Conservation (phyloP, 30 jellyfish, hydroid and myxozoan species). For the Nemopilema nomurai region DNA sequence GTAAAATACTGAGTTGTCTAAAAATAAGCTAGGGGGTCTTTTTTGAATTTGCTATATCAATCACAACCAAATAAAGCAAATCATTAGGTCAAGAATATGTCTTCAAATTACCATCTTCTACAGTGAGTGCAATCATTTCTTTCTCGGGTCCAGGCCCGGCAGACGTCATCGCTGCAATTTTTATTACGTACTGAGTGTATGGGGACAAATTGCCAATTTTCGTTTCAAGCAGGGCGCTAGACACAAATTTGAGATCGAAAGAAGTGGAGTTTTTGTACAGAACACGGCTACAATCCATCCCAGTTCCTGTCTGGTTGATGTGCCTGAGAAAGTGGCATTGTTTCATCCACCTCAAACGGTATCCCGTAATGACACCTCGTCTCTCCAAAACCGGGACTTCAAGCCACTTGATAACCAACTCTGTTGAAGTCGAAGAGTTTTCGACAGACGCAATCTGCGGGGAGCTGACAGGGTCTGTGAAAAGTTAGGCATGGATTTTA, state of each 20-base stretch:
- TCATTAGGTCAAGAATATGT: neutral
- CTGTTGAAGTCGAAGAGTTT: slow-evolving; percentile 10
- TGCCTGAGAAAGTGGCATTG: slow-evolving; percentile 6
- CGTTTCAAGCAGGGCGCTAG: neutral
- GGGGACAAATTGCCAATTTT: slow-evolving; percentile 12
- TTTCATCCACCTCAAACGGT: slow-evolving; percentile 25
- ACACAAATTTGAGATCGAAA: slow-evolving; percentile 5
- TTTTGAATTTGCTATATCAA: no score
- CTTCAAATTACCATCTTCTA: slow-evolving; percentile 32
- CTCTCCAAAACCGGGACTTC: slow-evolving; percentile 40
- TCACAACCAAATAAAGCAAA: no score
- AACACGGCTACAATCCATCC: slow-evolving; percentile 33
- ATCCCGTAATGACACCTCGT: slow-evolving; percentile 31
- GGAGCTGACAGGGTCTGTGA: slow-evolving; percentile 13
- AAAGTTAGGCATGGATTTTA: no score
- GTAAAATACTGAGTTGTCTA: no score
- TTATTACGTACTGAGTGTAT: slow-evolving; percentile 21
- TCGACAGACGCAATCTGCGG: slow-evolving; percentile 8
- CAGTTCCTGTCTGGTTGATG: neutral
- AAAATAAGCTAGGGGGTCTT: no score
- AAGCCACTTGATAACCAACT: slow-evolving; percentile 22
- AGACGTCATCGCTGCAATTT: slow-evolving; percentile 49
- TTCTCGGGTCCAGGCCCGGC: slow-evolving; percentile 65
- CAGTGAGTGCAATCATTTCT: slow-evolving; percentile 24
- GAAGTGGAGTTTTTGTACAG: neutral